Base-by-base conservation (phyloP, 2,113 vertebrate genomes). In the Proterorhinus semilunaris region DNA sequence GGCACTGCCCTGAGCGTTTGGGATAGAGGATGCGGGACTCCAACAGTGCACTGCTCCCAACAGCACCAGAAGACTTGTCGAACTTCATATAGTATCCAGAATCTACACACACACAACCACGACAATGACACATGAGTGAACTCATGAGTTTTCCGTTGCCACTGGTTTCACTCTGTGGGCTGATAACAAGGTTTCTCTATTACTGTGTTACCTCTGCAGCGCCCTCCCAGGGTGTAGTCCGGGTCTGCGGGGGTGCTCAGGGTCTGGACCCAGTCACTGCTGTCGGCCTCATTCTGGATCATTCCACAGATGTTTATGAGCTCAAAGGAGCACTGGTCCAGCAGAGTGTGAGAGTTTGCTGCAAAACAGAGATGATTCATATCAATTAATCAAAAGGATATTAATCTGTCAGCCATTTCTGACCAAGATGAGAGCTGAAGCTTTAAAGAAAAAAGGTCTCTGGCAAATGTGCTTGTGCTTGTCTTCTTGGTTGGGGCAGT, bases 261-360 rank as follows among this genome's bases (percentile, higher is more conserved):
- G 0, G 83, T 87, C 36, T 91, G 96, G n/a, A 89, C 71, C 96
- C 96, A 98, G 69, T 95, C 93, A 3, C 84, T 80, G 6, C 92
- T 88, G 63, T 95, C 93, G 0, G 16, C 84, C 55, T 87, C 84
- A 0, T 91, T 87, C 82, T 98, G 96, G 73, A 98, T 93, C 95
- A 98, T 98, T 12, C 96, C 96, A 13, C 96, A 97, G 79, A 98
- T 95, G 87, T 94, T 96, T 79, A 91, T 88, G 48, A 90, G 76
- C 80, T 98, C 96, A 83, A 98, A 98, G 16, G 92, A 83, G 80
- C 96, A 98, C 70, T 96, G 93, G 79, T 98, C 96, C 91, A 98
- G 71, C 65, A 98, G 83, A 3, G 94, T 96, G 43, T 93, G 95
- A 42, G 94, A 90, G n/a, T 91, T 88, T 36, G 93, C 96, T 98